Evolutionary conservation across 2,797 vertebrate genomes (phyloP).

Genomic region (Simalia tracyae): DNA sequence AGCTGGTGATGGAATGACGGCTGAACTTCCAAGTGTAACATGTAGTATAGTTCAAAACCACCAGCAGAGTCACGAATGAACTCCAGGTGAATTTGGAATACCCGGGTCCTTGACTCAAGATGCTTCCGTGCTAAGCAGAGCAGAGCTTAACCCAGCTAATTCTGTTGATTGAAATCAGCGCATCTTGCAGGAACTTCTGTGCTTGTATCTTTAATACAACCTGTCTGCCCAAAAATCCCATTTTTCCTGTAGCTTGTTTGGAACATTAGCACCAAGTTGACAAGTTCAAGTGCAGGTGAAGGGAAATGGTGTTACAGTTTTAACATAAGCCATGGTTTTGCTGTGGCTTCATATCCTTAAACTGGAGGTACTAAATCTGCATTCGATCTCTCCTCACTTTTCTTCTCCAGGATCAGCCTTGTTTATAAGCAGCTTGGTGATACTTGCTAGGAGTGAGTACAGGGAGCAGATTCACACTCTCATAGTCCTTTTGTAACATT

Average conservation of each 20-base stretch:
- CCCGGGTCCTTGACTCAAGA: neutral
- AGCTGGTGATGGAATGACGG: neutral
- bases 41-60: neutral
- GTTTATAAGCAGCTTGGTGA: neutral
- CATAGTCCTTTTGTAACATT: neutral
- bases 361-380: neutral
- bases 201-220: no score
- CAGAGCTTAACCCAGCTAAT: neutral
- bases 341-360: rapidly evolving
- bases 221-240: no score
- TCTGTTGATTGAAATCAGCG: no score
- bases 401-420: neutral
- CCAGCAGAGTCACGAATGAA: neutral
- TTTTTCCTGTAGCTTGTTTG: neutral
- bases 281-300: no score
- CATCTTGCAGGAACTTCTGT: no score
- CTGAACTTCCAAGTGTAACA: neutral
- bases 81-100: no score
- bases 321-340: neutral
- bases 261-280: neutral
- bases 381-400: neutral
- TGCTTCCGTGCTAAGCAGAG: neutral
- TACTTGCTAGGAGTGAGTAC: neutral
- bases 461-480: neutral
- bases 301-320: neutral